Conservation (phyloP, 2,888 invertebrate species). For the Drosophila fungiperda region DNA sequence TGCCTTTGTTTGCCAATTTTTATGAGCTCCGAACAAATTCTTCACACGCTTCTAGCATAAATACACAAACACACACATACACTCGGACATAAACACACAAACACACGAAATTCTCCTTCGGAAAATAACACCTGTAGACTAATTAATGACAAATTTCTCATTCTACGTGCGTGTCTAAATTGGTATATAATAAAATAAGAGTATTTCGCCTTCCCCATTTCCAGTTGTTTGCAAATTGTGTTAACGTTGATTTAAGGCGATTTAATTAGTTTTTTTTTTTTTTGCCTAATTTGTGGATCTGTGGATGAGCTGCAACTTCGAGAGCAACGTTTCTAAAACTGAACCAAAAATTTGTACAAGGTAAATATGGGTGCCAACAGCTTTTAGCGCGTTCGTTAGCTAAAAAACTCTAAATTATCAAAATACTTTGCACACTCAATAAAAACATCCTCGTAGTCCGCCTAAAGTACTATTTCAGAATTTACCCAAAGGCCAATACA, state of each 20-base stretch:
- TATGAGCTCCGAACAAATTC: constrained; percentile 65
- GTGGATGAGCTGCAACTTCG: constrained; percentile 1
- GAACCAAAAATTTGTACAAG: not conserved
- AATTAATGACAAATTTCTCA: constrained; percentile 71
- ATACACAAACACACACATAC: constrained; percentile 12
- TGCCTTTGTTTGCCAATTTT: constrained; percentile 76
- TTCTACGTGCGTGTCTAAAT: constrained; percentile 40
- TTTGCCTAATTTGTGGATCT: constrained; percentile 10
- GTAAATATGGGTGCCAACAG: not conserved
- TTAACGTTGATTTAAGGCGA: constrained; percentile 46
- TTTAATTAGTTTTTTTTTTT: constrained; percentile 31
- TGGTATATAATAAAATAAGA: constrained; percentile 45
- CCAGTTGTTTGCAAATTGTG: constrained; percentile 42
- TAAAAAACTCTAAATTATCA: not conserved
- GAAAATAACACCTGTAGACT: constrained; percentile 67
- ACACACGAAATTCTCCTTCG: not conserved
- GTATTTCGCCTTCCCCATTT: constrained; percentile 27
- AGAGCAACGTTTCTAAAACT: not conserved
- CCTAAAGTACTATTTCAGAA: not conserved
- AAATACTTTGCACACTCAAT: not conserved
- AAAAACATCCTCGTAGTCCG: no score
- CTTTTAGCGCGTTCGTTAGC: constrained; percentile 17
- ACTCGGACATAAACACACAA: constrained; percentile 7
- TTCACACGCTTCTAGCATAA: constrained; percentile 41
- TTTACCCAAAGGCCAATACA: not conserved